Percentiles rank a stretch among this genome's conserved stretches.
Evolutionary conservation across 2,888 invertebrate genomes (phyloP).

Genomic region (Acronicta psi): DNA sequence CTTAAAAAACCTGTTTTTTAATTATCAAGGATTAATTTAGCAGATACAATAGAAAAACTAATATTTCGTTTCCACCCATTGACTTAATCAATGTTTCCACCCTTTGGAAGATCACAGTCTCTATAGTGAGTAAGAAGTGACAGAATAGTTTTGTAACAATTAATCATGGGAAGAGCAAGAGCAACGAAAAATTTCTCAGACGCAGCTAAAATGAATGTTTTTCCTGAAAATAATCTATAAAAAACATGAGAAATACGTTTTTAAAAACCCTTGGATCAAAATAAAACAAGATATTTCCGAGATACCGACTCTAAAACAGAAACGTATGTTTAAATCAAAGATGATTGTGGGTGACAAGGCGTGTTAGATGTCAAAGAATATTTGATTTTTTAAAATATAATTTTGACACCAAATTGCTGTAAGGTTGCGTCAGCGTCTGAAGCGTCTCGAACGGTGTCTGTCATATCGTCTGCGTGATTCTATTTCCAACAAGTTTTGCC

Average conservation of each 20-base stretch:
- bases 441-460: constrained; percentile 47
- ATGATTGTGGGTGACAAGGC: constrained; percentile 40
- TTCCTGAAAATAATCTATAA: constrained; percentile 20
- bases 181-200: constrained; percentile 1
- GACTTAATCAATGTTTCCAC: too few species aligned
- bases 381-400: constrained; percentile 44
- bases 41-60: too few species aligned
- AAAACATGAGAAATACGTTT: constrained; percentile 11
- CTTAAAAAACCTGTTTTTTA: too few species aligned
- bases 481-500: constrained; percentile 33
- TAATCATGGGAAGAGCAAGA: too few species aligned
- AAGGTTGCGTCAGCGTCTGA: constrained; percentile 54
- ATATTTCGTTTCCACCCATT: too few species aligned
- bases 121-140: too few species aligned
- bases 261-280: constrained; percentile 25
- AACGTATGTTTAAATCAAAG: constrained; percentile 42
- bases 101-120: too few species aligned
- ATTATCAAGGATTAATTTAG: too few species aligned
- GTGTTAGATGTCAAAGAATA: constrained; percentile 56
- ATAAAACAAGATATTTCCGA: constrained; percentile 56
- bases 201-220: constrained; percentile 15
- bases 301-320: constrained; percentile 47
- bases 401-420: constrained; percentile 54
- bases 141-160: too few species aligned
- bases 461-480: constrained; percentile 41